Evolutionary conservation across 2,113 vertebrate genomes (phyloP).

Genomic region (Paradisaea rubra): DNA sequence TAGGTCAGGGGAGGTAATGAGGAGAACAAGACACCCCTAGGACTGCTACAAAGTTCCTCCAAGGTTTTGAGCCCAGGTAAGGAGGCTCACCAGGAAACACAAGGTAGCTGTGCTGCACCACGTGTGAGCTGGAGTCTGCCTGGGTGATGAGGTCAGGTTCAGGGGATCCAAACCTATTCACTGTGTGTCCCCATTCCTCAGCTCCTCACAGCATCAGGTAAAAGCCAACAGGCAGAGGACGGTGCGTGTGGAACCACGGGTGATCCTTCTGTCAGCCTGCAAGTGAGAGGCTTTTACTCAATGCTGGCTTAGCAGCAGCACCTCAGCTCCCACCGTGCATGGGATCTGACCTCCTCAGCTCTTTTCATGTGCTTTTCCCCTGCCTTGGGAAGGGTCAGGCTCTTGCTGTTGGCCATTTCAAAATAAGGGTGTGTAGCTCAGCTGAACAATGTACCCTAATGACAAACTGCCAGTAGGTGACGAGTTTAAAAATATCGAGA

Average conservation of each 20-base stretch:
- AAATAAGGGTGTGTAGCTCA: background rate
- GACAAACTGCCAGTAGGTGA: background rate
- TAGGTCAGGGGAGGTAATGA: background rate
- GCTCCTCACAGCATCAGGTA: background rate
- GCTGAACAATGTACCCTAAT: background rate
- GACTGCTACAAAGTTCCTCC: background rate
- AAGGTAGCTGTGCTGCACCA: background rate
- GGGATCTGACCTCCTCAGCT: background rate
- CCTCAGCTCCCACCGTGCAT: background rate
- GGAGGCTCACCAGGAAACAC: background rate
- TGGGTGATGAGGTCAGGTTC: background rate
- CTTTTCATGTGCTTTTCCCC: background rate
- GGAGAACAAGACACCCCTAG: background rate
- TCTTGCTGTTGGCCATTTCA: background rate
- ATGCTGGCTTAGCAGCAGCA: background rate
- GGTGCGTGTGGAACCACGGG: accelerated
- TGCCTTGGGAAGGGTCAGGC: background rate
- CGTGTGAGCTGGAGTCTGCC: accelerated
- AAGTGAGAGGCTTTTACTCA: background rate
- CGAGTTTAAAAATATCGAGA: background rate
- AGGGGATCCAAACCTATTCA: background rate
- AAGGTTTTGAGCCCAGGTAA: background rate
- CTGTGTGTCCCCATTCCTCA: background rate
- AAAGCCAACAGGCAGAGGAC: background rate
- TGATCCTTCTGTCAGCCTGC: background rate